Conservation (phyloP, 2,113 vertebrate genomes). For the Cynopterus brachyotis region DNA sequence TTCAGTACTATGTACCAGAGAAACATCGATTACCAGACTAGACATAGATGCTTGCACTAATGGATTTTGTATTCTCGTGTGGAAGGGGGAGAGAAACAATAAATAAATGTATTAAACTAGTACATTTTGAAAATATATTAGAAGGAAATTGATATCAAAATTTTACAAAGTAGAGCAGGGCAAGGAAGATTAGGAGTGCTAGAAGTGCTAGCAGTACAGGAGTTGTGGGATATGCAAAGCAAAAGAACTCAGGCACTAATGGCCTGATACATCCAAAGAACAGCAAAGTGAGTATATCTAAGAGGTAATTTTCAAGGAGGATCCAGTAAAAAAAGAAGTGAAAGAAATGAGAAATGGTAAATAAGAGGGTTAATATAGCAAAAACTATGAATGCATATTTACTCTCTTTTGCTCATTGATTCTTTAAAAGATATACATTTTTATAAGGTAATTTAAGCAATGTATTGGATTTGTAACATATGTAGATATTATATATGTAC, state of each 20-base stretch:
- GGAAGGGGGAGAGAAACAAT: neutral
- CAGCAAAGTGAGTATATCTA: neutral
- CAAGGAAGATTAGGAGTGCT: neutral
- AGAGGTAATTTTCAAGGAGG: neutral
- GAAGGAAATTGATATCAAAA: neutral
- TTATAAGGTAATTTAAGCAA: neutral
- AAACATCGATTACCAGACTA: neutral
- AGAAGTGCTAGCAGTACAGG: neutral
- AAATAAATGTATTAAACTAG: neutral
- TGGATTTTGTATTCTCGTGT: neutral
- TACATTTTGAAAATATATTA: neutral
- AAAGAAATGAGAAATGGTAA: neutral
- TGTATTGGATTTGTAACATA: neutral
- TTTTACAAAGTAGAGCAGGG: neutral
- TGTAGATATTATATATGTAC: neutral
- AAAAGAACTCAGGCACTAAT: neutral
- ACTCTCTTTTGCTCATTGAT: neutral
- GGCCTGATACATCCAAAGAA: neutral
- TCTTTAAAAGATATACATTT: neutral
- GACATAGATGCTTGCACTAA: neutral
- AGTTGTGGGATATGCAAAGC: neutral
- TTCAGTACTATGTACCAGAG: neutral
- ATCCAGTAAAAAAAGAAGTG: neutral
- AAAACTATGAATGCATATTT: neutral
- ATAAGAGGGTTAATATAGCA: neutral